Evolutionary conservation across 2,797 vertebrate species (phyloP).

Genomic region (Erithacus rubecula): DNA sequence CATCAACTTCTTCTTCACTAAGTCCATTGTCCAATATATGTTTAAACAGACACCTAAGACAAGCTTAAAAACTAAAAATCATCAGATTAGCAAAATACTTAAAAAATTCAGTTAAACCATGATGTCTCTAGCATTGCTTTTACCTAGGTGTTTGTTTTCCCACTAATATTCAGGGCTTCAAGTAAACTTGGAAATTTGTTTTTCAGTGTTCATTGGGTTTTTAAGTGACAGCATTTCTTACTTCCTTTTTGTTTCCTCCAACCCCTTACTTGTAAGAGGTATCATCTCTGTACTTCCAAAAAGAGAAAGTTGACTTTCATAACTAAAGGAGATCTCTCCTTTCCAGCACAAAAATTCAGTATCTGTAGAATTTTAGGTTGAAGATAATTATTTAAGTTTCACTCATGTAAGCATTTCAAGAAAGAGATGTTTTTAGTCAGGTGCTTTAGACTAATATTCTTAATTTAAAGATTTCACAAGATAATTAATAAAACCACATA

Average conservation of each 20-base stretch:
- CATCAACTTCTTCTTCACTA: not conserved
- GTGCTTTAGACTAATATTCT: not conserved
- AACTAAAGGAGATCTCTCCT: not conserved
- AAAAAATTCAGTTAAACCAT: not conserved
- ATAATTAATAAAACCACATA: not conserved
- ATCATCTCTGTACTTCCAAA: not conserved
- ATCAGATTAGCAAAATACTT: not conserved
- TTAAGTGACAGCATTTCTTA: not conserved
- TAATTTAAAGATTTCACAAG: not conserved
- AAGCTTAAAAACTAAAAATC: not conserved
- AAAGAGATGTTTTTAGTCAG: not conserved
- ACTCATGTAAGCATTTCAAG: not conserved
- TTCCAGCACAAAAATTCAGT: not conserved
- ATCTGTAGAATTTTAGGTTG: not conserved
- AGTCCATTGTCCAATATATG: not conserved
- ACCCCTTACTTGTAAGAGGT: not conserved
- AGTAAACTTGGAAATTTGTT: not conserved
- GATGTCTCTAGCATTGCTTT: not conserved
- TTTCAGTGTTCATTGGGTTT: not conserved
- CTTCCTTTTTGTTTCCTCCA: not conserved
- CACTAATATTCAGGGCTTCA: not conserved
- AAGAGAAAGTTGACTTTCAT: not conserved
- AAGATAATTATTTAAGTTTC: not conserved
- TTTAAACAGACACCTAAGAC: not conserved
- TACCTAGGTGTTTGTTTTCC: not conserved